Evolutionary conservation across 2,888 invertebrate genomes (phyloP).

Genomic region (Orthosia gracilis): DNA sequence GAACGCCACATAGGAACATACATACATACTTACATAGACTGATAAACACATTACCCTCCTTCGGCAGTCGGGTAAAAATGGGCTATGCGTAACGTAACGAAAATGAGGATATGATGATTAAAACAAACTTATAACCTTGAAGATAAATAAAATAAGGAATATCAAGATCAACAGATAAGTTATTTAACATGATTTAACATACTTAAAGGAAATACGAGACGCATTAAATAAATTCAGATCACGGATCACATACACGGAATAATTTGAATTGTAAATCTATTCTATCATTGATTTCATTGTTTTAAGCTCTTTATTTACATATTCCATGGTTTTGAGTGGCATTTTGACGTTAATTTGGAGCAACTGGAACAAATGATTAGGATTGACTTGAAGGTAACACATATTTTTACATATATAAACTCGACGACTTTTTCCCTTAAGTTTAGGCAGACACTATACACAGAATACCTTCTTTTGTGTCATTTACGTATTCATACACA

Average conservation of each 20-base stretch:
- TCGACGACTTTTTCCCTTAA: too few relatives aligned
- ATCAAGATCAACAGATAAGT: constrained; percentile 14
- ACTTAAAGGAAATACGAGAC: constrained; percentile 44
- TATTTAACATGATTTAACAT: constrained; percentile 39
- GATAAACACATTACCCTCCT: too few relatives aligned
- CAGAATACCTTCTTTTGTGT: too few relatives aligned
- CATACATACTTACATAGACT: too few relatives aligned
- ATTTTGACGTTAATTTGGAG: background rate
- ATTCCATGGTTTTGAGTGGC: constrained; percentile 18
- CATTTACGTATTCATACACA: too few relatives aligned
- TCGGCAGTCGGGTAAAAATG: too few relatives aligned
- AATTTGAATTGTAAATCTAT: constrained; percentile 52
- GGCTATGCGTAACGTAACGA: background rate
- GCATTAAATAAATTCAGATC: constrained; percentile 37
- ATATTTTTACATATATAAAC: background rate
- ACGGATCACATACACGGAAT: constrained; percentile 55
- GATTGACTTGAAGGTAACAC: constrained; percentile 4
- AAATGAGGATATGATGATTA: background rate
- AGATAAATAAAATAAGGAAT: background rate
- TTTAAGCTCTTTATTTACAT: constrained; percentile 45
- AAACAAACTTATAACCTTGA: constrained; percentile 4
- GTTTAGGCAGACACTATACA: too few relatives aligned
- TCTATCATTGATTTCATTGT: constrained; percentile 59
- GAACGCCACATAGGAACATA: too few relatives aligned
- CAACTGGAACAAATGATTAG: background rate